Conservation (phyloP, 2,797 vertebrate species). For the Sparidentex hasta region DNA sequence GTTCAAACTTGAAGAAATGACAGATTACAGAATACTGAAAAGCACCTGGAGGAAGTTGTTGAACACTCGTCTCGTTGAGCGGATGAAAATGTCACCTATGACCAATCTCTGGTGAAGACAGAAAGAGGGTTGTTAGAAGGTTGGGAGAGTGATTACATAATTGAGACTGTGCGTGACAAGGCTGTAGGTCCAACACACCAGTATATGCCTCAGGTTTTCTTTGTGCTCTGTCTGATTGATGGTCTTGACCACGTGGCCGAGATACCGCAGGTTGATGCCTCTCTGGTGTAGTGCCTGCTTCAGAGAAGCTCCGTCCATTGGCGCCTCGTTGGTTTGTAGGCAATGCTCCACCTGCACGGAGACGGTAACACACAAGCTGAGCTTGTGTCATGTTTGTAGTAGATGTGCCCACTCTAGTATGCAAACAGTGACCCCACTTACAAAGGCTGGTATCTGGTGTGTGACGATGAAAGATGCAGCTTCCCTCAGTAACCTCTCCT, state of each 20-base stretch:
- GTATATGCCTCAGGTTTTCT: conserved; percentile 84
- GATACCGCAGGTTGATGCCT: conserved; percentile 89
- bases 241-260: conserved; percentile 82
- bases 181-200: conserved; percentile 71
- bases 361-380: conserved; percentile 5
- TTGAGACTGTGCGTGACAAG: neutral
- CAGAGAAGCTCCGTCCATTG: conserved; percentile 87
- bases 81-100: conserved; percentile 83
- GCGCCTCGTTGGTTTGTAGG: conserved; percentile 77
- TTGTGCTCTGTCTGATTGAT: conserved; percentile 82
- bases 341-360: conserved; percentile 82
- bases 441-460: conserved; percentile 88
- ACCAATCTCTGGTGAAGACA: conserved; percentile 78
- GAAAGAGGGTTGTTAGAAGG: conserved; percentile 11
- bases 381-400: conserved; percentile 4
- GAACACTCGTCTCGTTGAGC: conserved; percentile 85
- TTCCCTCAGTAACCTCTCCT: conserved; percentile 85
- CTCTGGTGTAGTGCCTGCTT: conserved; percentile 82
- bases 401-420: neutral
- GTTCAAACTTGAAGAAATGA: neutral
- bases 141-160: neutral
- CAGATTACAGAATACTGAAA: neutral
- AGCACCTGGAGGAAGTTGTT: conserved; percentile 87
- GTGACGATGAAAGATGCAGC: conserved; percentile 85
- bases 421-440: conserved; percentile 67